Evolutionary conservation across 1,140 invertebrate species (phyloP), one percentile per base, ranked within the genome.

Genomic region (Leptopilina clavipes): DNA sequence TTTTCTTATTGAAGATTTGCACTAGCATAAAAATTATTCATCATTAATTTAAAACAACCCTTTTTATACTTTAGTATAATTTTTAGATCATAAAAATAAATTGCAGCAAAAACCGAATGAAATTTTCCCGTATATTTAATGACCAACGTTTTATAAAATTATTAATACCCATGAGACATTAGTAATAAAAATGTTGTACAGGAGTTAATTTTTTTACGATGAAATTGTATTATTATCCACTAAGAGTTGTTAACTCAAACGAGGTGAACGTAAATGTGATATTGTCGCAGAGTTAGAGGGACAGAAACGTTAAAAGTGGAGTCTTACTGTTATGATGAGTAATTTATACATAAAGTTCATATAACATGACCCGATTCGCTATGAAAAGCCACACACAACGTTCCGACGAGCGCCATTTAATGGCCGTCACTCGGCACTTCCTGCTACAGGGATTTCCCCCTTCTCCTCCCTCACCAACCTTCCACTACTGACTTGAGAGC

Each of bases 271-370:
- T 31, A 37, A 65, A 31, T 65, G 22, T n/a, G 7, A 31, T 31
- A 65, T 65, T 31, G 22, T 65, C 25, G 5, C 25, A 65, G 59
- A 8, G 19, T 25, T 59, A 11, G 22, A 37, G 59, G 59, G 22
- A 14, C 19, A 65, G 25, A 65, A 65, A 65, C n/a, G 59, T 31
- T 54, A 65, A 14, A n/a, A 65, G 22, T 65, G 59, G 59, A 65
- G 59, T 31, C 25, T 65, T 37, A 65, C 59, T 65, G 59, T 65
- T 65, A 65, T 65, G 59, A 65, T 14, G 59, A 65, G 22, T 65
- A 65, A 65, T 65, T 65, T 31, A 65, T 65, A 65, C 59, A 65
- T 65, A 65, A 65, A 65, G 59, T 65, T 65, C 59, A 65, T 65
- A 65, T 65, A 65, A 65, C 59, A 25, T 65, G 25, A 65, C 59